These are phyloP conservation scores for Vireo griseus DNA, from an alignment of 2,797 vertebrate genomes.

Conservation along the genomic window DNA sequence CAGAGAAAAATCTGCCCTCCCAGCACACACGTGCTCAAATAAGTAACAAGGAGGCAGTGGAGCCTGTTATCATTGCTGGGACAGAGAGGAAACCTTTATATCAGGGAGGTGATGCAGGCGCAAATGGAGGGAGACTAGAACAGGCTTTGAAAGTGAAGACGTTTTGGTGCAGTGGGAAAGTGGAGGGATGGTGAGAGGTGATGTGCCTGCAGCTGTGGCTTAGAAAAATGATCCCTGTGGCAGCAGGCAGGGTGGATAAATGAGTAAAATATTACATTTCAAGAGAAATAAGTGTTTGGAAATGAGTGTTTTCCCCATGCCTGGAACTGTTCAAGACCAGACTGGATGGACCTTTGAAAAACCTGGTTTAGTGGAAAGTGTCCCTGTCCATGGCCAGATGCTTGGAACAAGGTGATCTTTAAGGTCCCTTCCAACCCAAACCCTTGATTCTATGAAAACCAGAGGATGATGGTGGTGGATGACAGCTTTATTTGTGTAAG, in stretches of 20 bases:
- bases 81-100: neutral
- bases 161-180: neutral
- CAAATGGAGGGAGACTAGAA: neutral
- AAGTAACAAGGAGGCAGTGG: neutral
- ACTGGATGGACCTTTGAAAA: neutral
- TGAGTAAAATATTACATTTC: neutral
- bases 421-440: neutral
- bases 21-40: neutral
- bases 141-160: neutral
- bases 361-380: neutral
- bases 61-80: neutral
- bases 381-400: neutral
- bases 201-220: neutral
- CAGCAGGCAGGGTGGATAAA: neutral
- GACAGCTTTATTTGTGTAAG: neutral
- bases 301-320: neutral
- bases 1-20: neutral
- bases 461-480: neutral
- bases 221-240: neutral
- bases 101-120: fast-evolving
- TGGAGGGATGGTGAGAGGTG: neutral
- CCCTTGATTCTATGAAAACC: neutral
- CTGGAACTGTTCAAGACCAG: neutral
- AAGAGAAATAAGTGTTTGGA: neutral
- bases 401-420: fast-evolving